Evolutionary conservation across 2,797 vertebrate species (phyloP).

Genomic region (Pseudomugil gertrudae): DNA sequence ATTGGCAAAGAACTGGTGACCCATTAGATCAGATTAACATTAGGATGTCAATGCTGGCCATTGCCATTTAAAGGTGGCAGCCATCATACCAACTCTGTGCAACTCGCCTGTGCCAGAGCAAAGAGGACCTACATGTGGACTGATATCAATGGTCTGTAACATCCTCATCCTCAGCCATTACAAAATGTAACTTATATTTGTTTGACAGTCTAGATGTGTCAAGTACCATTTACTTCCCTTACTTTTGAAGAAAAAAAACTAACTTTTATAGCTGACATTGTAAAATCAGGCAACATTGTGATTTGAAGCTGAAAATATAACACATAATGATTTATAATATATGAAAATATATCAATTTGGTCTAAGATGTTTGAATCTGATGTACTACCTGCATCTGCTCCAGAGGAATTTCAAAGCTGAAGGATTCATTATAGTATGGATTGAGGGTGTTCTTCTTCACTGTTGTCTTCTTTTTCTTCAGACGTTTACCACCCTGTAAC

Average conservation of each 20-base stretch:
- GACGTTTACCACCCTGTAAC: conserved; percentile 94
- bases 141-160: no score
- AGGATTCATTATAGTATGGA: conserved; percentile 98
- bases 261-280: background rate
- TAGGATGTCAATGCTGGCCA: no score
- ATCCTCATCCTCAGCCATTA: no score
- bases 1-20: background rate
- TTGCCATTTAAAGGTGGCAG: no score
- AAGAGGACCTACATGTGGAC: no score
- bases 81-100: no score
- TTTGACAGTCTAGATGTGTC: background rate
- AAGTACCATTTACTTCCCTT: background rate
- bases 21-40: background rate
- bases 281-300: background rate
- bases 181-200: no score
- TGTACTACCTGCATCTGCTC: conserved; percentile 95
- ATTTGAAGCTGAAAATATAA: no score
- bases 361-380: conserved; percentile 5
- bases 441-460: conserved; percentile 99
- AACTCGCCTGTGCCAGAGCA: no score
- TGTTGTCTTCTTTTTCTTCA: conserved; percentile 99
- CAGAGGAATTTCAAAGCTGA: conserved; percentile 98
- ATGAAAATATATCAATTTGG: background rate
- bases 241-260: background rate
- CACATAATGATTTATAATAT: background rate